Conservation (phyloP, 64 coral and sea anemone species). For the Stichodactyla mertensii region DNA sequence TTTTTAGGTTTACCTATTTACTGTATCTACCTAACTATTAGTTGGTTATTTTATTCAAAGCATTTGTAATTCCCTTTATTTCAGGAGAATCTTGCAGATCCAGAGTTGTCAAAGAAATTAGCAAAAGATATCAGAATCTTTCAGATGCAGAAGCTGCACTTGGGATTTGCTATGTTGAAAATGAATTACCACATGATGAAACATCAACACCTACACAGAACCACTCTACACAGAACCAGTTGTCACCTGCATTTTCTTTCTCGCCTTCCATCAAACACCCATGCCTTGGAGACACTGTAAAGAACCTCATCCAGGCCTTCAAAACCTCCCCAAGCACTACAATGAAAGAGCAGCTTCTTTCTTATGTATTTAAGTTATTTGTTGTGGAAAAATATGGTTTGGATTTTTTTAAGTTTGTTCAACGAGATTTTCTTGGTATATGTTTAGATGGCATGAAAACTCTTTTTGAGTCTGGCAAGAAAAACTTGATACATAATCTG, state of each 20-base stretch:
- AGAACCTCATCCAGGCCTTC: constrained; percentile 34
- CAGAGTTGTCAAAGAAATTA: constrained; percentile 30
- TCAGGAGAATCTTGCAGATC: too few relatives aligned
- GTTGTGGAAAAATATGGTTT: background rate
- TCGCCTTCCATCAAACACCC: too few relatives aligned
- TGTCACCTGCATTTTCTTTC: constrained; percentile 28
- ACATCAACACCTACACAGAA: background rate
- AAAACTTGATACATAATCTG: too few relatives aligned
- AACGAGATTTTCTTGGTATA: too few relatives aligned
- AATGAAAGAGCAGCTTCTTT: constrained; percentile 32
- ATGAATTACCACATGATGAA: background rate
- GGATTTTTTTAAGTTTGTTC: too few relatives aligned
- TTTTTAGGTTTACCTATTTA: background rate
- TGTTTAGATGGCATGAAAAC: too few relatives aligned
- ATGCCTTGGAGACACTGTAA: constrained; percentile 29
- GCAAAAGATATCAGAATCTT: constrained; percentile 19
- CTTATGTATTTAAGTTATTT: constrained; percentile 41
- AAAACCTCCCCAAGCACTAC: background rate
- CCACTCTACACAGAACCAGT: background rate
- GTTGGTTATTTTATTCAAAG: background rate
- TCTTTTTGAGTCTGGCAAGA: too few relatives aligned
- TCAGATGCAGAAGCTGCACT: constrained; percentile 32
- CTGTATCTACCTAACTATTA: background rate
- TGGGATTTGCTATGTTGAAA: constrained; percentile 28
- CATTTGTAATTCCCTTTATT: constrained; percentile 4